These are phyloP conservation scores for Tragulus kanchil DNA, from an alignment of 2,113 vertebrate species.

Conservation along the genomic window DNA sequence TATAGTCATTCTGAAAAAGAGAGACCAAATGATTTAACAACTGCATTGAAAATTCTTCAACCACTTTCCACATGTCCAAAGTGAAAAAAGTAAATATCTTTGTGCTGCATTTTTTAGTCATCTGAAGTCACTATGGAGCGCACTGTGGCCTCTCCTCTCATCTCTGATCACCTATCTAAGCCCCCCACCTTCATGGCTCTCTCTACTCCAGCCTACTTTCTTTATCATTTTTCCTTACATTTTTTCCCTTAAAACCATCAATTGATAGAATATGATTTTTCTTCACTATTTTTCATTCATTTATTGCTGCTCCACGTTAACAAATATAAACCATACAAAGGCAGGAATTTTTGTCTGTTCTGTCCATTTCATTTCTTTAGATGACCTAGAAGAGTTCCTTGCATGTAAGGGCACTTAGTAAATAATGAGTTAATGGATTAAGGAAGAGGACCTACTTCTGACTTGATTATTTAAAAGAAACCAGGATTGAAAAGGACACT, in stretches of 20 bases:
- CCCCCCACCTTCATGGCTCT: background rate
- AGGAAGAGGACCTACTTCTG: background rate
- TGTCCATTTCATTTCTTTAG: background rate
- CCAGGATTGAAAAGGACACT: background rate
- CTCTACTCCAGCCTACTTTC: background rate
- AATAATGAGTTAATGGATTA: slow-evolving; percentile 23
- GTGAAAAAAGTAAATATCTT: background rate
- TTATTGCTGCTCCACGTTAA: background rate
- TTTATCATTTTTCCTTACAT: background rate
- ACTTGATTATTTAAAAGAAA: background rate
- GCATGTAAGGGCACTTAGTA: background rate
- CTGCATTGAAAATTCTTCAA: background rate
- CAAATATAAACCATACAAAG: background rate
- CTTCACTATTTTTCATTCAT: background rate
- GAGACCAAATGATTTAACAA: background rate
- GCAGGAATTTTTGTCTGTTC: background rate
- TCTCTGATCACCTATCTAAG: background rate
- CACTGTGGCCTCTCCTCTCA: too few relatives aligned
- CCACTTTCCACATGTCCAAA: background rate
- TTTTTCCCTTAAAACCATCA: background rate
- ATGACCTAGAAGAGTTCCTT: background rate
- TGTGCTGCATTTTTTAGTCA: background rate
- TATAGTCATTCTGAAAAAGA: background rate
- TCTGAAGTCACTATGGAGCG: background rate
- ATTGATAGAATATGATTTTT: background rate